Conservation (phyloP, 2,113 vertebrate species). For the Paracanthobrama guichenoti region DNA sequence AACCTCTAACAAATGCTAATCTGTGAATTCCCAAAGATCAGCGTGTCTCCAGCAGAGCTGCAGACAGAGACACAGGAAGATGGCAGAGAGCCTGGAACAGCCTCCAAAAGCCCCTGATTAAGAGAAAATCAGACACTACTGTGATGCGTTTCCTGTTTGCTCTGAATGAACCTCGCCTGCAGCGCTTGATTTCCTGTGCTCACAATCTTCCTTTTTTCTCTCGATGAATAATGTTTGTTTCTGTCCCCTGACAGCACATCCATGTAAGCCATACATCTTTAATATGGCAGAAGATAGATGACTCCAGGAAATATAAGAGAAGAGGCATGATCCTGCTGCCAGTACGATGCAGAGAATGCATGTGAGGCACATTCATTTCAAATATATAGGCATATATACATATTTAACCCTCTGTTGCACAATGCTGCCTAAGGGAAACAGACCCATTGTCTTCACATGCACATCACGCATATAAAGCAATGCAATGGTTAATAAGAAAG, state of each 20-base stretch:
- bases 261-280: conserved; percentile 57
- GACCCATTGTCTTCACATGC: too few relatives aligned
- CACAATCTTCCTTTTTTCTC: conserved; percentile 39
- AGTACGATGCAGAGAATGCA: not conserved
- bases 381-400: not conserved
- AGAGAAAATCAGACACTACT: conserved; percentile 60
- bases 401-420: not conserved
- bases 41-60: conserved; percentile 65
- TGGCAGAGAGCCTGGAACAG: conserved; percentile 60
- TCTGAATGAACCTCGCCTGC: conserved; percentile 50
- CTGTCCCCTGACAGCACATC: conserved; percentile 41
- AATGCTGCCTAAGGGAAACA: not conserved
- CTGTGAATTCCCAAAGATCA: conserved; percentile 75
- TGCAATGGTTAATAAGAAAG: not conserved
- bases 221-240: conserved; percentile 43
- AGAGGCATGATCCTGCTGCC: conserved; percentile 41
- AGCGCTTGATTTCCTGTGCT: conserved; percentile 46
- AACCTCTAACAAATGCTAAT: conserved; percentile 73
- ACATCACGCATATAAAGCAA: not conserved
- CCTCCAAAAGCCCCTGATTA: conserved; percentile 66
- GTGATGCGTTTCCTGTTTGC: conserved; percentile 46
- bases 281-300: conserved; percentile 46
- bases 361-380: not conserved
- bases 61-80: conserved; percentile 64
- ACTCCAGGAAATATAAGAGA: conserved; percentile 45